Percentiles rank a stretch among this genome's conserved stretches.
These are phyloP conservation scores for Dolichotis patagonum DNA, from an alignment of 2,113 vertebrate species.

Conservation along the genomic window DNA sequence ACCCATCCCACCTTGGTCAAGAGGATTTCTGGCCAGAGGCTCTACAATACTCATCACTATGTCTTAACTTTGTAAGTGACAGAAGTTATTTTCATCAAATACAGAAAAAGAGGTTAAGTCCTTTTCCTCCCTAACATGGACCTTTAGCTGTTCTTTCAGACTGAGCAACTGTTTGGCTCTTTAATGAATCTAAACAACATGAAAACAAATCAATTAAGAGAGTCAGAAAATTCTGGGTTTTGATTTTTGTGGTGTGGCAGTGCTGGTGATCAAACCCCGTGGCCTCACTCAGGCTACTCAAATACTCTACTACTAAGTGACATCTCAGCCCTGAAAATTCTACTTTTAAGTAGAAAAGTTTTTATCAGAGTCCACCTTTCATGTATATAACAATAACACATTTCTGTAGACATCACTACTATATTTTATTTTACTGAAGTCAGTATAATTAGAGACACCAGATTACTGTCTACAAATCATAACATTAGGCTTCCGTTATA, in stretches of 20 bases:
- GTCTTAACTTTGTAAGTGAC: constrained; percentile 55
- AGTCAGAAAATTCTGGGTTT: constrained; percentile 44
- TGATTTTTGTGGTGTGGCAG: background rate
- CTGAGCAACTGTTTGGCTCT: constrained; percentile 19
- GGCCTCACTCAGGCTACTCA: background rate
- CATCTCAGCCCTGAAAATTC: background rate
- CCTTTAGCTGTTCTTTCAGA: constrained; percentile 21
- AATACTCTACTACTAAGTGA: background rate
- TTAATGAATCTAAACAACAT: constrained; percentile 41
- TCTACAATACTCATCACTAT: constrained; percentile 25
- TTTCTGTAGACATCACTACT: constrained; percentile 50
- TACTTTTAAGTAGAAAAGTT: constrained; percentile 45
- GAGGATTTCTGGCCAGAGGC: background rate
- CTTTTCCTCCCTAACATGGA: constrained; percentile 42
- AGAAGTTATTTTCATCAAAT: constrained; percentile 57
- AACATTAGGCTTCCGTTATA: constrained; percentile 67
- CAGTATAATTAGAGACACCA: constrained; percentile 49
- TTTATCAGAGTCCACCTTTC: constrained; percentile 31
- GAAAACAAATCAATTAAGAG: background rate
- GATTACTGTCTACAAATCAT: constrained; percentile 18
- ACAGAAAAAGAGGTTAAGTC: constrained; percentile 26
- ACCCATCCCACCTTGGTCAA: constrained; percentile 3
- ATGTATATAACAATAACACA: constrained; percentile 24
- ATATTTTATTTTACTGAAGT: constrained; percentile 63
- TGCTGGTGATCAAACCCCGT: background rate